phyloP scores from a whole-genome alignment of 2,888 invertebrate genomes.

The Saturnia japonica region DNA sequence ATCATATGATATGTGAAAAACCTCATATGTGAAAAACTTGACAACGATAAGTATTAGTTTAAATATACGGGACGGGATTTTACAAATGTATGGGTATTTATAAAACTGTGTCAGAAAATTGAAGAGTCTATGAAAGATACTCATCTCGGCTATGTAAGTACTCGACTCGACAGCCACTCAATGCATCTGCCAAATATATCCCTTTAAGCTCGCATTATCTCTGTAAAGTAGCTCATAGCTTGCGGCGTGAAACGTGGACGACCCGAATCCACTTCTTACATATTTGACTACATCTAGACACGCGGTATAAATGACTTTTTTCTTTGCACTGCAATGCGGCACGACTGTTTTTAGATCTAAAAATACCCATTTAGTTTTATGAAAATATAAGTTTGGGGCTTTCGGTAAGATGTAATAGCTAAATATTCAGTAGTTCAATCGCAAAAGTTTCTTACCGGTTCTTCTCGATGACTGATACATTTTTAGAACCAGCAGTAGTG shows the following conservation, averaged over 20 bases:
- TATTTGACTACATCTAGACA: constrained; percentile 31
- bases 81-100: background rate
- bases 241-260: constrained; percentile 18
- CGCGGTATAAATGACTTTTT: constrained; percentile 29
- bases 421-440: too few species aligned
- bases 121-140: constrained; percentile 13
- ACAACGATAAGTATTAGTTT: too few species aligned
- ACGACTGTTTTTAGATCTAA: background rate
- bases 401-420: too few species aligned
- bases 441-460: too few species aligned
- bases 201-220: constrained; percentile 21
- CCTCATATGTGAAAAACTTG: too few species aligned
- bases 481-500: too few species aligned
- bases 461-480: too few species aligned
- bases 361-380: background rate
- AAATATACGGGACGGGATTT: background rate
- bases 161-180: constrained; percentile 14
- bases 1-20: too few species aligned
- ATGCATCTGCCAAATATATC: constrained; percentile 12
- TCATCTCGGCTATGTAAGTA: constrained; percentile 15
- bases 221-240: constrained; percentile 20
- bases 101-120: background rate
- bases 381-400: background rate
- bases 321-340: constrained; percentile 8
- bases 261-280: constrained; percentile 32